phyloP scores from a whole-genome alignment of 2,888 invertebrate species.

The Heliconius sara region DNA sequence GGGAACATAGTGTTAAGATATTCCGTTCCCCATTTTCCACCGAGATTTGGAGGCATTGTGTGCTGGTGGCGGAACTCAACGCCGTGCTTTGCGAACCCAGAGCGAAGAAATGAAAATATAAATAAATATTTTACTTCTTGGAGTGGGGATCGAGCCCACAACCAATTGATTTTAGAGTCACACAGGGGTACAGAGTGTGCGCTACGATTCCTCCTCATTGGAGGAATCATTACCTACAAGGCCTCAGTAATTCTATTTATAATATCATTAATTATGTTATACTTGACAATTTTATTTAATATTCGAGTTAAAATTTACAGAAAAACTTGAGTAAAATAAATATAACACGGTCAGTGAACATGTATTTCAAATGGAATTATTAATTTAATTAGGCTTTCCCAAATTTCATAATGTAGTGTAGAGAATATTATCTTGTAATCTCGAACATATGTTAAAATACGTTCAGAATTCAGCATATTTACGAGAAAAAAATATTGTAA shows the following conservation, averaged over 20 bases:
- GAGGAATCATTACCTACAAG: too few relatives aligned
- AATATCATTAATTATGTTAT: neutral
- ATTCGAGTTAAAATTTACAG: neutral
- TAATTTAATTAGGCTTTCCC: neutral
- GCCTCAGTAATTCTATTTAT: neutral
- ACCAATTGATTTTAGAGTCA: too few relatives aligned
- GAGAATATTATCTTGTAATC: neutral
- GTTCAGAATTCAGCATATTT: neutral
- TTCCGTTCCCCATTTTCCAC: too few relatives aligned
- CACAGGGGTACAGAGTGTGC: too few relatives aligned
- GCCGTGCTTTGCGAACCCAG: too few relatives aligned
- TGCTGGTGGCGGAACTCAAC: too few relatives aligned
- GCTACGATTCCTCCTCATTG: too few relatives aligned
- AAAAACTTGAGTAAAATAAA: neutral
- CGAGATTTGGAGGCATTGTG: too few relatives aligned
- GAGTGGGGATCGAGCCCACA: too few relatives aligned
- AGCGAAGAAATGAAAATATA: too few relatives aligned
- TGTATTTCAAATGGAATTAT: neutral
- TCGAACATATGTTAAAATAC: neutral
- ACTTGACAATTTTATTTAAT: neutral
- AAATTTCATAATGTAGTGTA: neutral
- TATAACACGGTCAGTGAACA: conserved; percentile 2
- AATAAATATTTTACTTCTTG: too few relatives aligned
- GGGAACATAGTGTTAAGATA: too few relatives aligned
- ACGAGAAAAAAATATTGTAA: neutral